Conservation (phyloP, 2,888 invertebrate species). For the Biston stratarius region DNA sequence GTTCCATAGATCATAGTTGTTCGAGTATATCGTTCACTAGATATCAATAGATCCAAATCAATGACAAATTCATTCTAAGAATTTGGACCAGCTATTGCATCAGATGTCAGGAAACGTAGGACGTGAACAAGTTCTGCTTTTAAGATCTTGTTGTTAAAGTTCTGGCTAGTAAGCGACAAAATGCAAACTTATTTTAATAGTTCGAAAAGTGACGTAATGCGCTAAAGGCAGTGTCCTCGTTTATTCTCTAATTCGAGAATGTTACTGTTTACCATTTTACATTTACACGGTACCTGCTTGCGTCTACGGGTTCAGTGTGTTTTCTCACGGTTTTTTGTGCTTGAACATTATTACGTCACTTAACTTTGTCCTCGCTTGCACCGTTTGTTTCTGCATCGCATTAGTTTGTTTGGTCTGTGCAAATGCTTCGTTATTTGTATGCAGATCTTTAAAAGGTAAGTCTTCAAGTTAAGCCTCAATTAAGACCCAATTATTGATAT, state of each 20-base stretch:
- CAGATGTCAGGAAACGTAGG: conserved; percentile 49
- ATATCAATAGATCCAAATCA: background rate
- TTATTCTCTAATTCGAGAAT: conserved; percentile 38
- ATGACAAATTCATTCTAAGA: conserved; percentile 17
- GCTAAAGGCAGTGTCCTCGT: conserved; percentile 45
- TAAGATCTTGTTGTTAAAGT: background rate
- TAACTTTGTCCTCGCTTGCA: conserved; percentile 40
- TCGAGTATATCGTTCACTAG: background rate
- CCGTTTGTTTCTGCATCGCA: conserved; percentile 36
- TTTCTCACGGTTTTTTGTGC: conserved; percentile 40
- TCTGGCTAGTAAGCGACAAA: conserved; percentile 25
- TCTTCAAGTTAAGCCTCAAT: background rate
- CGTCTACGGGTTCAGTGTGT: conserved; percentile 29
- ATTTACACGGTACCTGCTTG: conserved; percentile 28
- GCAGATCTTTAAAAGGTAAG: conserved; percentile 13
- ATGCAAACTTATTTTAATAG: conserved; percentile 28
- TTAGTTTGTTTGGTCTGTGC: conserved; percentile 14
- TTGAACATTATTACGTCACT: conserved; percentile 42
- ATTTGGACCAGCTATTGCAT: conserved; percentile 55
- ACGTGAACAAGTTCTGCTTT: conserved; percentile 44
- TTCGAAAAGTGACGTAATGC: conserved; percentile 38
- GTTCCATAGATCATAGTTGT: conserved; percentile 1
- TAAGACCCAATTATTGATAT: conserved; percentile 2
- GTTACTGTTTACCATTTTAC: conserved; percentile 40
- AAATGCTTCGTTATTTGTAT: conserved; percentile 15